Base-by-base conservation (phyloP, 2,797 vertebrate genomes). In the Gymnoscopelus microlampas region DNA sequence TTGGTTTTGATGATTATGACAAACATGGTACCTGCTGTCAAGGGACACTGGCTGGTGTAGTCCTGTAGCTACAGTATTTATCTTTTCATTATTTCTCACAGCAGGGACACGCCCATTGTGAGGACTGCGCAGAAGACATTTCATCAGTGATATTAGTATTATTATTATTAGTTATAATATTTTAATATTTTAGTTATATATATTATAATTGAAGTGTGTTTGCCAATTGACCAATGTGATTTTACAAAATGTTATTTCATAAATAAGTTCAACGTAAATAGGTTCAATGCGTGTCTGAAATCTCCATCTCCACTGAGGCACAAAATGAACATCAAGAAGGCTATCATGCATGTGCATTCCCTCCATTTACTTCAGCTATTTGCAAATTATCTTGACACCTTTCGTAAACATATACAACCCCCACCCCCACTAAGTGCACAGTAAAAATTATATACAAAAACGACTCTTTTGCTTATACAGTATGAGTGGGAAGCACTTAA, bases 71-170 rank as follows among this genome's bases (percentile, higher is more conserved):
- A 39, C 7, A 39, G 35, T 39, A 39, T 53, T 75, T 77, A 79
- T 68, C 70, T 78, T 71, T 85, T 86, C 85, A 84, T 89, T 89
- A 82, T 68, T 76, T 84, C 75, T 78, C 81, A 73, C 65, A 29
- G 0, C 12, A 4, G 76, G 73, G 69, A 73, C 63, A 3, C 32
- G 14, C 29, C 70, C 35, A 0, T 11, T 24, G 48, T 53, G 54
- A 71, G 66, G 63, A 49, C 65, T 70, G 32, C 66, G 49, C 56
- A 23, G 1, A 53, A n/a, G 60, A 74, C 76, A 78, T 74, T 77
- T 59, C 70, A 23, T 11, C 58, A 23, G 75, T 63, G 32, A 68
- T 54, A 63, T 24, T 76, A 55, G 24, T 29, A 29, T 29, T 29
- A 29, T 29, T 19, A 19, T 1, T 19, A 53, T 66, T 67, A 56